Evolutionary conservation across 2,797 vertebrate genomes (phyloP), one percentile per base, ranked within the genome.

Genomic region (Ceyx erithaca): DNA sequence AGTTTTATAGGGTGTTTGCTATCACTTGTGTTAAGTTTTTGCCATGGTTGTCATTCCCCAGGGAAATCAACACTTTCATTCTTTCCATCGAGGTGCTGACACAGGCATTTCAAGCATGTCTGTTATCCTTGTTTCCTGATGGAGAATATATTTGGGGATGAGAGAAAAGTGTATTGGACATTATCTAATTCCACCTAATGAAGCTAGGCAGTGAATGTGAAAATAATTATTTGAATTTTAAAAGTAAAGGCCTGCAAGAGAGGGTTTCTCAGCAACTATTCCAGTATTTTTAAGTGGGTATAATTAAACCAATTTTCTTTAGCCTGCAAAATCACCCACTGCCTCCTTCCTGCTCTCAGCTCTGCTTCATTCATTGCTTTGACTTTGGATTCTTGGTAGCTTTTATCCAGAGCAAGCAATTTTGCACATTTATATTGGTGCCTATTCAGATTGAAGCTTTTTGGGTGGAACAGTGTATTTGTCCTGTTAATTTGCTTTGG

Each of bases 221-320:
- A 79, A 85, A 55, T 31, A 12, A 52, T 55, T 49, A 63, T 79
- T 91, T 81, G 19, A 20, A 19, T 61, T 70, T 71, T 49, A 28
- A 76, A 67, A 78, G 12, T 28, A 64, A 82, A 61, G 11, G 30
- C 22, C n/a, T 83, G 43, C 31, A 90, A 76, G 21, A 43, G 10
- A 66, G 19, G 31, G 75, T 84, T 90, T 85, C 61, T 78, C 69
- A 72, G 58, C 37, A 71, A 63, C 0, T 1, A 40, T 77, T 67
- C n/a, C 72, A 8, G 9, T 10, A 58, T 30, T 49, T 75, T 37
- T 10, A 45, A 78, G 59, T 63, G 54, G 6, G 1, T 82, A 48
- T 31, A 88, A 93, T 82, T 91, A 91, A 87, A 87, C 2, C 40
- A 80, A 51, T 77, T 82, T 33, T 68, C 76, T 88, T 75, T 30